These are phyloP conservation scores for Scomber japonicus DNA, from an alignment of 2,113 vertebrate genomes.

Conservation along the genomic window DNA sequence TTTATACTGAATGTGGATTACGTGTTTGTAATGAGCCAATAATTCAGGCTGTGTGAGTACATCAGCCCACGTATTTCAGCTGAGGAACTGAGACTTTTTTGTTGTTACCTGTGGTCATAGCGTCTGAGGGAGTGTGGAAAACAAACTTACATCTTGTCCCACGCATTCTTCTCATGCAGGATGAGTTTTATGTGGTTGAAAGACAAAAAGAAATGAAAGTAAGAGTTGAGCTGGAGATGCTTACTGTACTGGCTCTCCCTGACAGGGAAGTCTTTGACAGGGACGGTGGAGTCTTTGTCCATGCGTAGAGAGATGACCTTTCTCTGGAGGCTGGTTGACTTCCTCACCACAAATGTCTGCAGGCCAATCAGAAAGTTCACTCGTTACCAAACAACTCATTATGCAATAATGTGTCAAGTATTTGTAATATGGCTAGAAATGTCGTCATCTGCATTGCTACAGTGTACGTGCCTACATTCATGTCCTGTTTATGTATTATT, in stretches of 20 bases:
- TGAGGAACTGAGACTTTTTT: background rate
- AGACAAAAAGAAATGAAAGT: background rate
- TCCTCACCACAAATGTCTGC: constrained; percentile 93
- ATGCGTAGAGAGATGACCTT: constrained; percentile 93
- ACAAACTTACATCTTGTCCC: background rate
- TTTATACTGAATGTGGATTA: too few relatives aligned
- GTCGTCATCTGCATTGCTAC: too few relatives aligned
- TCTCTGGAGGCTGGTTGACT: constrained; percentile 89
- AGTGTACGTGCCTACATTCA: too few relatives aligned
- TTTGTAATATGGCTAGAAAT: too few relatives aligned
- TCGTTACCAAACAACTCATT: background rate
- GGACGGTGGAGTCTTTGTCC: constrained; percentile 79
- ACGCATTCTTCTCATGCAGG: background rate
- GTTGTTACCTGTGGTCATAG: too few relatives aligned
- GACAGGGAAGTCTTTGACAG: constrained; percentile 90
- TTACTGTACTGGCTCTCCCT: constrained; percentile 96
- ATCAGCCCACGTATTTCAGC: background rate
- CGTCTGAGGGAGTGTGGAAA: background rate
- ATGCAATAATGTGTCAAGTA: background rate
- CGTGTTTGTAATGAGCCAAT: too few relatives aligned
- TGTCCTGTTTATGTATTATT: too few relatives aligned
- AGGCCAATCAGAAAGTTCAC: background rate
- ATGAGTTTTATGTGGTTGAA: background rate
- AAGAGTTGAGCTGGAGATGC: constrained; percentile 55
- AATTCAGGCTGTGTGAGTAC: background rate